phyloP scores from a whole-genome alignment of 1,140 invertebrate genomes.

The Euglossa dilemma region DNA sequence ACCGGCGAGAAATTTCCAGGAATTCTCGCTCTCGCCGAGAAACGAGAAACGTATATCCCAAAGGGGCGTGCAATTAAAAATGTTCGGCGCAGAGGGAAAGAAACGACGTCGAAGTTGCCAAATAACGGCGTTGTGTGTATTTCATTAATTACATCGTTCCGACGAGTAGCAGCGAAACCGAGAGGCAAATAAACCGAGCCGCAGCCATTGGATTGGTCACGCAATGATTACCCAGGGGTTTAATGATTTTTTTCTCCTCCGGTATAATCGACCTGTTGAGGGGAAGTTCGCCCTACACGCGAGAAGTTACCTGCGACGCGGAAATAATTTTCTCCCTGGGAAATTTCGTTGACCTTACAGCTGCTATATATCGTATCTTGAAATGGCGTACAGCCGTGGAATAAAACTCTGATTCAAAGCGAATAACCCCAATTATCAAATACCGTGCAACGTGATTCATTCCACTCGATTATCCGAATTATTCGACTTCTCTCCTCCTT shows the following conservation, averaged over 20 bases:
- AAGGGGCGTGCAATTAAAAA: background rate
- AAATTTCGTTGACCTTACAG: background rate
- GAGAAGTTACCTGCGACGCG: background rate
- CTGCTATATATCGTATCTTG: too few species aligned
- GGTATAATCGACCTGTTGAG: constrained; percentile 10
- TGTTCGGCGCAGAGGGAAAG: background rate
- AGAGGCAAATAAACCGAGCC: background rate
- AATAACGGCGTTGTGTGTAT: background rate
- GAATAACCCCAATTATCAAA: background rate
- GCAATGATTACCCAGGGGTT: constrained; percentile 12
- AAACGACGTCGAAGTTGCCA: background rate
- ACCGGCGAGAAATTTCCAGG: background rate
- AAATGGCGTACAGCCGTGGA: background rate
- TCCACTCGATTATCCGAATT: too few species aligned
- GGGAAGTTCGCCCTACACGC: background rate
- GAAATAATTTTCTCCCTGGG: background rate
- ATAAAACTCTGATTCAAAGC: too few species aligned
- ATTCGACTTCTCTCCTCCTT: background rate
- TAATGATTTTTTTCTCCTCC: constrained; percentile 35
- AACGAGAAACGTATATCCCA: background rate
- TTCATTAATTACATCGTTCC: background rate
- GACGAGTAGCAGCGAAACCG: background rate
- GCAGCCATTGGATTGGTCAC: background rate
- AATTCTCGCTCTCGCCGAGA: background rate
- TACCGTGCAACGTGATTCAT: too few species aligned